Percentiles rank a stretch among this genome's conserved stretches.
Conservation (phyloP, 2,888 invertebrate genomes). For the Phytoseiulus persimilis region DNA sequence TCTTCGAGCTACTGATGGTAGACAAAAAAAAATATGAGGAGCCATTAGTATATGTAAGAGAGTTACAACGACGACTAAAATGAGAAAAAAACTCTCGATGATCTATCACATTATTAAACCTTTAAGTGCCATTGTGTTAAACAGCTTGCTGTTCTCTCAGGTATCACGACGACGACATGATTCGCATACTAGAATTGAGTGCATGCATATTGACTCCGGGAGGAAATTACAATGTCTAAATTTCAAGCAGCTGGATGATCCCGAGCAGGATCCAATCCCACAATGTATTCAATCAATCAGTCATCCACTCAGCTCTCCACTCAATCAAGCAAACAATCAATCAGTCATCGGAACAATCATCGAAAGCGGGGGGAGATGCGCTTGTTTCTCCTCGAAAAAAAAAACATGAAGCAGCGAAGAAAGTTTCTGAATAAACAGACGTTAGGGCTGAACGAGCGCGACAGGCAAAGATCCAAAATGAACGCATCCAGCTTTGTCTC, state of each 20-base stretch:
- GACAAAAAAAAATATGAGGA: background rate
- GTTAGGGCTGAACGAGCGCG: background rate
- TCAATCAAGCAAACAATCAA: background rate
- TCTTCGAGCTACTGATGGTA: background rate
- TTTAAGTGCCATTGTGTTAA: background rate
- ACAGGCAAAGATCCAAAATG: background rate
- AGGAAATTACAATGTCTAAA: background rate
- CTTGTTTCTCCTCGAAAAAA: background rate
- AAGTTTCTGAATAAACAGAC: slow-evolving; percentile 12
- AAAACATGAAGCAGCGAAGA: background rate
- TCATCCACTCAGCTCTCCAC: background rate
- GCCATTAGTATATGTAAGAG: background rate
- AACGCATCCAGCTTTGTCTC: background rate
- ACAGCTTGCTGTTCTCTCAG: background rate
- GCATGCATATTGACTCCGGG: background rate
- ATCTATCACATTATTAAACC: background rate
- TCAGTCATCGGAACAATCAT: background rate
- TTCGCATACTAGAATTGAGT: too few species aligned
- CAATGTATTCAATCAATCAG: background rate
- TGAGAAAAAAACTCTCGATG: background rate
- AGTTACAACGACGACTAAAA: background rate
- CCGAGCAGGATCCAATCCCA: background rate
- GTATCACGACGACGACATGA: background rate
- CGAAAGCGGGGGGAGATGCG: background rate
- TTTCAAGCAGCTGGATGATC: background rate